A percentile compares a stretch with the other conserved stretches of the same genome.
These are phyloP conservation scores for Theristicus caerulescens DNA, from an alignment of 2,113 vertebrate genomes.

Conservation along the genomic window DNA sequence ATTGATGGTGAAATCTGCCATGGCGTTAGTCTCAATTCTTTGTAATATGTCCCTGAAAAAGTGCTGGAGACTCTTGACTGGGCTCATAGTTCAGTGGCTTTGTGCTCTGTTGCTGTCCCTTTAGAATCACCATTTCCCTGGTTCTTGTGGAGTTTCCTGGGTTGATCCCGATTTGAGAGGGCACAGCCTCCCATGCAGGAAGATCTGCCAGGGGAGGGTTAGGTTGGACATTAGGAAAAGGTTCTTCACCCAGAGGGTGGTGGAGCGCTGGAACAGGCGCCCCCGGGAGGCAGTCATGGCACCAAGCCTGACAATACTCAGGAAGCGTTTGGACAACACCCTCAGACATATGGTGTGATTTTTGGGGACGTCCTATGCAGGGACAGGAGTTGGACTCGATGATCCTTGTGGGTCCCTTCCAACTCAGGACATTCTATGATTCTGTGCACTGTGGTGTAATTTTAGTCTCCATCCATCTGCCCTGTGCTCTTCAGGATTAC, in stretches of 20 bases:
- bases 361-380: no score
- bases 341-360: no score
- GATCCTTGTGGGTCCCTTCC: no score
- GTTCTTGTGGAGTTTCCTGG: background rate
- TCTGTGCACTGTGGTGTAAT: background rate
- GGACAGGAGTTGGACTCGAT: no score
- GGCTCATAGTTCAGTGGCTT: background rate
- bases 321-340: no score
- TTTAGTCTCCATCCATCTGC: background rate
- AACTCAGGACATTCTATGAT: no score
- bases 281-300: no score
- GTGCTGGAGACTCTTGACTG: background rate
- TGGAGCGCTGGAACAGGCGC: no score
- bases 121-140: background rate
- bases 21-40: background rate
- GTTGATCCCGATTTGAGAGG: background rate
- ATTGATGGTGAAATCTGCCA: background rate
- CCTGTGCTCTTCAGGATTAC: background rate
- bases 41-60: background rate
- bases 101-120: background rate
- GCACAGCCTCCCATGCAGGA: background rate
- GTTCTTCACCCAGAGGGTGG: no score
- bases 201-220: no score
- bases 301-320: no score
- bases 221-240: no score